A percentile compares a stretch with the other conserved stretches of the same genome.
These are phyloP conservation scores for Nomada fabriciana DNA, from an alignment of 2,888 invertebrate species.

Conservation along the genomic window DNA sequence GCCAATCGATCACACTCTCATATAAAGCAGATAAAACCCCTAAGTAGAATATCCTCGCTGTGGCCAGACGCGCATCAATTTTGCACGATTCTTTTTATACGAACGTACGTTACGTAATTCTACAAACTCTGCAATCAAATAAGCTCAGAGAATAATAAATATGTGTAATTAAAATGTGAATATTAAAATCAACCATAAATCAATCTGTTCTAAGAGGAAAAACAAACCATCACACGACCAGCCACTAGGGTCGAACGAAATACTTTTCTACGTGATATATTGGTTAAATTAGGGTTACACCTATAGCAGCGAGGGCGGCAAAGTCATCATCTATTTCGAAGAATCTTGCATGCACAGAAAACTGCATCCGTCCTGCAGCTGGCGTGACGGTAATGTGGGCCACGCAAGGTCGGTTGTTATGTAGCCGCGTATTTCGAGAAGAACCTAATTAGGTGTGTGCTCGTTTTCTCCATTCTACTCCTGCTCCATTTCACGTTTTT, in stretches of 20 bases:
- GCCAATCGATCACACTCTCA: no score
- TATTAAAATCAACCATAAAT: no score
- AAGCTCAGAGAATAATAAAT: no score
- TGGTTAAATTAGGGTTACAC: constrained; percentile 10
- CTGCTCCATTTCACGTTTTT: not conserved
- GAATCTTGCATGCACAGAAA: constrained; percentile 39
- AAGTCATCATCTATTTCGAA: constrained; percentile 34
- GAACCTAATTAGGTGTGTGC: constrained; percentile 55
- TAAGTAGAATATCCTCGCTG: no score
- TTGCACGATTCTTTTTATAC: no score
- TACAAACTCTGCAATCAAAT: no score
- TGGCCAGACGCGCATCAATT: not conserved
- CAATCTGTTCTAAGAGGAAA: no score
- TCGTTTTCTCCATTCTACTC: constrained; percentile 21
- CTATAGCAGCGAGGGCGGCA: constrained; percentile 5
- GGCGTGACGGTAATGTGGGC: constrained; percentile 49
- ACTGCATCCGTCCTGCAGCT: constrained; percentile 41
- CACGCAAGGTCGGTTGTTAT: constrained; percentile 52
- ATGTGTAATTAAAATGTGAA: no score
- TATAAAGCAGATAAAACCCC: no score
- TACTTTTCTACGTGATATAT: not conserved
- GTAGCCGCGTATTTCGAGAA: constrained; percentile 55
- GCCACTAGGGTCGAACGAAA: not conserved
- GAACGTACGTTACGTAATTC: no score
- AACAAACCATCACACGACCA: no score